Base-by-base conservation (phyloP, 2,888 invertebrate species). In the Eilema sororculum region DNA sequence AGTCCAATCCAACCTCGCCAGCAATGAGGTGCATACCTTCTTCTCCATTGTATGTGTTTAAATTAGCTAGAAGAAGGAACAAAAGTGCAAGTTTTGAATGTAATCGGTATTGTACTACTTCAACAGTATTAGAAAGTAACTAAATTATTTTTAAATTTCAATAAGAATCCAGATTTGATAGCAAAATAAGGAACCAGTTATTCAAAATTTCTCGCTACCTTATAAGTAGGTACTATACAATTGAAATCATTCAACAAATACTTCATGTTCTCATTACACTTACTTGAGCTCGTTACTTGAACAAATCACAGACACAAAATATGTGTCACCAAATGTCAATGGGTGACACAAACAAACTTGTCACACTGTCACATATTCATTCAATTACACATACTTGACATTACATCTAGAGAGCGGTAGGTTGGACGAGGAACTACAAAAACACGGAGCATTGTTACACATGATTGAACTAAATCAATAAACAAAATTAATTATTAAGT, bases 271-370 rank as follows among this genome's bases (percentile, higher is more conserved):
- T 52, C 28, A 52, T n/a, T 52, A n/a, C 52, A 52, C 52, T 52
- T n/a, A 28, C 30, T 67, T 52, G 37, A 30, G 30, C 41, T 61
- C 62, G 62, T 66, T 71, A 63, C 25, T 37, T 68, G 25, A 37
- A 65, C 61, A 63, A 65, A 67, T 65, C 62, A 71, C 64, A 67
- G 62, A 63, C 25, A 68, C 25, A 68, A 62, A 69, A n/a, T 58
- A 62, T 28, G 46, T n/a, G 57, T 65, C 28, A 30, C 46, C 9
- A 57, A 68, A 22, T 61, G 28, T 65, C 58, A 60, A 59, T 67
- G 59, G 46, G 60, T 59, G 46, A 67, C 59, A 16, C 59, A 67
- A 16, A 67, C 63, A 46, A 16, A 41, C n/a, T 52, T n/a, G 52
- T 52, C 52, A 52, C 20, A 52, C 52, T n/a, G n/a, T n/a, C n/a